Base-by-base conservation (phyloP, 2,113 vertebrate species). In the Syngnathus typhle region DNA sequence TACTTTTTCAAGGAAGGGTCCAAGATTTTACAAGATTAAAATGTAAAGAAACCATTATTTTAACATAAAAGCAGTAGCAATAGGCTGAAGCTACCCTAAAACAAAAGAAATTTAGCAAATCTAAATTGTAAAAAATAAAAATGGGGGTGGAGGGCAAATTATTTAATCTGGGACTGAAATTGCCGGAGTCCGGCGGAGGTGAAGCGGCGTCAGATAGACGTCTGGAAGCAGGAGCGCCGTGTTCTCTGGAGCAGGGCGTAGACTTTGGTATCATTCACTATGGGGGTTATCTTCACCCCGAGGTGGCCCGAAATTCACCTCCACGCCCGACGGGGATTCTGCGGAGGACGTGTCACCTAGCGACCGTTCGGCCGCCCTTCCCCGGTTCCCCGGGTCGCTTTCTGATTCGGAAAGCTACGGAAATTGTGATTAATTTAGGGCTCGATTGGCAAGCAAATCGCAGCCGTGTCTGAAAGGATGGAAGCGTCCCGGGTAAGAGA, bases 261-360 rank as follows among this genome's bases (percentile, higher is more conserved):
- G 69, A 86, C 89, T 91, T 91, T 90, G 90, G 91, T 90, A 91
- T 92, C 88, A 87, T 91, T 89, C 89, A 87, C 85, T 83, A 69
- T 63, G 80, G 82, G 80, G 79, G 85, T 84, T 82, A 87, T 86
- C 87, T 80, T 82, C 72, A 44, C 80, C 74, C 69, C 69, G 71
- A 74, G 75, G 79, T 32, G 27, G 77, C 75, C 79, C 61, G 69
- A 74, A 0, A 44, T 44, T 21, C 75, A 68, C 64, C 55, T 58
- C 0, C 13, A 7, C 13, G 27, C 27, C 59, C 21, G 7, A 36
- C 1, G 2, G 23, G 4, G 23, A 55, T 27, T 55, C 23, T 15
- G 23, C 55, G 27, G 55, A 36, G 27, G 15, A 58, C 13, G 55
- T 16, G 55, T 36, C 55, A 58, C 55, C 55, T 58, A 12, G 55